Evolutionary conservation across 53 echinoderm and acorn worm species (phyloP).

Genomic region (Pentamera pediparva): DNA sequence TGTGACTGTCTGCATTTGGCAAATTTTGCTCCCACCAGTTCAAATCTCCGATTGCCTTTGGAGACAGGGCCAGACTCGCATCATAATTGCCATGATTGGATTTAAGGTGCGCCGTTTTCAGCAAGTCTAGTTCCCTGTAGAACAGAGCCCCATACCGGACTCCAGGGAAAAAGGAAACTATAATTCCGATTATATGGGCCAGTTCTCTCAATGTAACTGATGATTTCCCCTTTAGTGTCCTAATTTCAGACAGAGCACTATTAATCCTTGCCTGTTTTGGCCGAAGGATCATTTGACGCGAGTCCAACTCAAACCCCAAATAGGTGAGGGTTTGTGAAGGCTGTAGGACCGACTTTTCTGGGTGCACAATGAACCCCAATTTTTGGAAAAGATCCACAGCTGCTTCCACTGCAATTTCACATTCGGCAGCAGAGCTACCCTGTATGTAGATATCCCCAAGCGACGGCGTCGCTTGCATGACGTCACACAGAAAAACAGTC

Average conservation of each 20-base stretch:
- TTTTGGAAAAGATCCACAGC: background rate
- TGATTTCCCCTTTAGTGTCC: too few relatives aligned
- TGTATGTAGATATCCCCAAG: too few relatives aligned
- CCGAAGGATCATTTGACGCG: too few relatives aligned
- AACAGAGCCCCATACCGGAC: too few relatives aligned
- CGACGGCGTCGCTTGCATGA: too few relatives aligned
- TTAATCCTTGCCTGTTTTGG: too few relatives aligned
- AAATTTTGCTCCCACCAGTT: conserved; percentile 25
- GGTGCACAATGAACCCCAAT: background rate
- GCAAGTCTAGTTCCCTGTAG: background rate
- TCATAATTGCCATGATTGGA: background rate
- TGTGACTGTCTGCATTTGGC: background rate
- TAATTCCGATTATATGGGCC: background rate
- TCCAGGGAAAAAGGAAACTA: background rate
- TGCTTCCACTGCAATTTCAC: too few relatives aligned
- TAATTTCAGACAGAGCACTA: too few relatives aligned
- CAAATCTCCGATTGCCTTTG: background rate
- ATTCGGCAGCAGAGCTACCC: too few relatives aligned
- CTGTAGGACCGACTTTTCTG: background rate
- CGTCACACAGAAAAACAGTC: too few relatives aligned
- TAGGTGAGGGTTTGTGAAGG: too few relatives aligned
- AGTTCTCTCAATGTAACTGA: background rate
- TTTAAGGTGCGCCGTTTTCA: background rate
- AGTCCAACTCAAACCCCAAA: too few relatives aligned
- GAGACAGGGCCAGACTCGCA: background rate